Percentiles rank a stretch among this genome's conserved stretches.
Evolutionary conservation across 2,888 invertebrate species (phyloP).

Genomic region (Hylaea fasciaria): DNA sequence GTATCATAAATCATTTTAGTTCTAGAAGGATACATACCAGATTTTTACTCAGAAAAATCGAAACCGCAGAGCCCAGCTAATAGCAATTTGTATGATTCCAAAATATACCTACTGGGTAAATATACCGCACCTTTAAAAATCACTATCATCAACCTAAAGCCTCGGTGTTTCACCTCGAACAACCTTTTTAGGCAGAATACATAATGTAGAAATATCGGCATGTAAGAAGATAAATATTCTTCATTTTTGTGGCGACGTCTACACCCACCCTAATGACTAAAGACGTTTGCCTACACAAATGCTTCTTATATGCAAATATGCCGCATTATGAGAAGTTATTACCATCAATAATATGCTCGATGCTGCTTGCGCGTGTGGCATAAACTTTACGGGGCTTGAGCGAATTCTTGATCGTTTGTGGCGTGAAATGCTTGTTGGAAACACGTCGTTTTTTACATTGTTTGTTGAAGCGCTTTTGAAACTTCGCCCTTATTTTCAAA

Average conservation of each 20-base stretch:
- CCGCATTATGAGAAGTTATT: constrained; percentile 36
- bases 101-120: too few relatives aligned
- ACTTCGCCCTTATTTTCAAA: not conserved
- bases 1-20: too few relatives aligned
- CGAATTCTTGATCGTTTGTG: not conserved
- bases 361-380: constrained; percentile 9
- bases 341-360: constrained; percentile 29
- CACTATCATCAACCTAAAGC: too few relatives aligned
- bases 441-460: not conserved
- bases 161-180: too few relatives aligned
- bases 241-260: constrained; percentile 1
- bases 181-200: too few relatives aligned
- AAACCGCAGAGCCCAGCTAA: too few relatives aligned
- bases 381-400: not conserved
- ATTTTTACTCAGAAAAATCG: too few relatives aligned
- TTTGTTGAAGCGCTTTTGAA: not conserved
- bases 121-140: too few relatives aligned
- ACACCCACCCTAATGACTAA: constrained; percentile 3
- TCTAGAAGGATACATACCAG: too few relatives aligned
- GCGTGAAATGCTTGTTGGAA: not conserved
- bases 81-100: too few relatives aligned
- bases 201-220: too few relatives aligned
- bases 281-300: constrained; percentile 27
- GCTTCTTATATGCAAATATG: constrained; percentile 38
- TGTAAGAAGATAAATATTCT: not conserved